Evolutionary conservation across 2,113 vertebrate genomes (phyloP).

Genomic region (Guaruba guarouba): DNA sequence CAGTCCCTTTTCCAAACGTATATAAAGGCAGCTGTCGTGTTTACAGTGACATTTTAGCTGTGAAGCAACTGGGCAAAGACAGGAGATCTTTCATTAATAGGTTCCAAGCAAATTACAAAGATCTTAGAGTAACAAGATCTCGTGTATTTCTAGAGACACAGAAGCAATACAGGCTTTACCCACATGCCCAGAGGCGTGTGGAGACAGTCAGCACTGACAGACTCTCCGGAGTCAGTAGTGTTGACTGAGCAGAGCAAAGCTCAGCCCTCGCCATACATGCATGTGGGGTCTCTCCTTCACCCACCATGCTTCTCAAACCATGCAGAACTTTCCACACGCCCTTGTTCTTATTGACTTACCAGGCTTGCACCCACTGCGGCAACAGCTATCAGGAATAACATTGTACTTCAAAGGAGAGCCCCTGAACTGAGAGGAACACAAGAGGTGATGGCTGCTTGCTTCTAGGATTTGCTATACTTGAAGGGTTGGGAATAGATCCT

Average conservation of each 20-base stretch:
- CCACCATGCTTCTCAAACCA: background rate
- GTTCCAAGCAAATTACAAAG: background rate
- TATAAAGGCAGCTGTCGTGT: background rate
- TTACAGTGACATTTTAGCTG: background rate
- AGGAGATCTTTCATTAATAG: background rate
- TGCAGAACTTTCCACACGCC: background rate
- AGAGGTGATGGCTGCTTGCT: rapidly evolving
- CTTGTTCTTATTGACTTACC: rapidly evolving
- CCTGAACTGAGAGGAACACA: background rate
- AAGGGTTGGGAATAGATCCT: background rate
- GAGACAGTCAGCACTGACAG: background rate
- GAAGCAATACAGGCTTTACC: background rate
- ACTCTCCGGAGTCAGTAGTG: background rate
- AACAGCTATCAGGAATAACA: background rate
- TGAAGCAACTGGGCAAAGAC: background rate
- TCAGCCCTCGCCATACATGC: background rate
- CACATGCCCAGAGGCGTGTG: background rate
- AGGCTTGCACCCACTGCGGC: background rate
- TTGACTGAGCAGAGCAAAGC: background rate
- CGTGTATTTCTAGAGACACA: background rate
- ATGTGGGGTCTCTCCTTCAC: background rate
- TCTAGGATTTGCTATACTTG: background rate
- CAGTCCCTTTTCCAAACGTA: background rate
- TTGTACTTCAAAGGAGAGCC: background rate
- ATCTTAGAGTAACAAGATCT: background rate